Evolutionary conservation across 2,888 invertebrate genomes (phyloP).

Genomic region (Alcis repandata): DNA sequence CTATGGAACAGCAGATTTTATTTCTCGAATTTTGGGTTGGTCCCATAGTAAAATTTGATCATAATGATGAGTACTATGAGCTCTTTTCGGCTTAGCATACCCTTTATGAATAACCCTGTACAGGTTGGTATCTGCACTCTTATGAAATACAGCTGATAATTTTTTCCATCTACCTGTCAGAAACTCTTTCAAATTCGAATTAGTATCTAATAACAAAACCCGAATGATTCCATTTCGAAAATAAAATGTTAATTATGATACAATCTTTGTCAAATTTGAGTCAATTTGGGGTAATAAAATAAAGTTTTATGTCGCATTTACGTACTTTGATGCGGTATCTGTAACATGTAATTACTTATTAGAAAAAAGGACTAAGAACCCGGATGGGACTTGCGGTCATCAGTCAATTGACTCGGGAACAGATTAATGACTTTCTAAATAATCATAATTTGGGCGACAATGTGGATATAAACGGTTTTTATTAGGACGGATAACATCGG

Average conservation of each 20-base stretch:
- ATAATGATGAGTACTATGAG: too few species aligned
- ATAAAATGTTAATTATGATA: constrained; percentile 71
- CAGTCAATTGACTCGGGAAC: constrained; percentile 30
- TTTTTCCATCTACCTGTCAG: too few species aligned
- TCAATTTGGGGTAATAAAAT: constrained; percentile 84
- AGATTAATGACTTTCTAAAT: constrained; percentile 52
- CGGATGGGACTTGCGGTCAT: constrained; percentile 48
- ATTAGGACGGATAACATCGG: constrained; percentile 13
- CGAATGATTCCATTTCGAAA: constrained; percentile 64
- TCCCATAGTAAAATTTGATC: too few species aligned
- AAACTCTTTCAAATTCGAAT: background rate
- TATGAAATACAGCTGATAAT: too few species aligned
- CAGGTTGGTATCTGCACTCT: too few species aligned
- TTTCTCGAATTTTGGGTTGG: too few species aligned
- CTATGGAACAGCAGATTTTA: too few species aligned
- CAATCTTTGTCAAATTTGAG: constrained; percentile 83
- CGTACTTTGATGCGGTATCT: constrained; percentile 77
- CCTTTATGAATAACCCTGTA: too few species aligned
- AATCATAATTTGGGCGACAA: constrained; percentile 57
- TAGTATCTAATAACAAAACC: background rate
- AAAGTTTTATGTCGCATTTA: constrained; percentile 85
- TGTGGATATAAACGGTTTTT: constrained; percentile 44
- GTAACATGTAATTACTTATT: constrained; percentile 72
- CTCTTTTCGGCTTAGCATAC: too few species aligned
- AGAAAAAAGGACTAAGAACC: constrained; percentile 50